Evolutionary conservation across 2,113 vertebrate species (phyloP).

Genomic region (Carettochelys insculpta): DNA sequence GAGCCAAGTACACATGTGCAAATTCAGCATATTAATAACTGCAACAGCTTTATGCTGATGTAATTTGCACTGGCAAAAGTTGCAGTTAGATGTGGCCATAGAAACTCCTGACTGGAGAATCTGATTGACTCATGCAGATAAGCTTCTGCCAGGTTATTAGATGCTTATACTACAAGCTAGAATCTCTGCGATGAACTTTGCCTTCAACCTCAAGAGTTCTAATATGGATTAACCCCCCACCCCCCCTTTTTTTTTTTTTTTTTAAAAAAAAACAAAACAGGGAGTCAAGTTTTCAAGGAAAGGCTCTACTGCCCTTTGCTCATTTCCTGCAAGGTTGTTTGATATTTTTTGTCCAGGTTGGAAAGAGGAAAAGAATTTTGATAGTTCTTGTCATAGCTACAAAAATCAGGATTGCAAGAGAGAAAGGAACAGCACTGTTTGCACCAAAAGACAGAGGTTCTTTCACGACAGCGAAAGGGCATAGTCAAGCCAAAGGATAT

Average conservation of each 20-base stretch:
- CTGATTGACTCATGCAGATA: background rate
- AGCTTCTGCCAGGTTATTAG: background rate
- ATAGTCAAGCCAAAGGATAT: background rate
- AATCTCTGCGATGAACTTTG: background rate
- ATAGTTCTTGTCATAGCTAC: background rate
- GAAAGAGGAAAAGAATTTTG: slow-evolving; percentile 14
- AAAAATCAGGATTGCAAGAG: slow-evolving; percentile 27
- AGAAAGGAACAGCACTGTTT: slow-evolving; percentile 22
- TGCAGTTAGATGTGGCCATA: background rate
- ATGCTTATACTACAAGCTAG: background rate
- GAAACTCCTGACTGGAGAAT: background rate
- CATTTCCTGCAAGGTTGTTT: background rate
- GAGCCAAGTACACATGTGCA: background rate
- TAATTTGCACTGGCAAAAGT: background rate
- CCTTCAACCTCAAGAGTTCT: background rate
- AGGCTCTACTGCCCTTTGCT: background rate
- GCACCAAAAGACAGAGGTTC: slow-evolving; percentile 33
- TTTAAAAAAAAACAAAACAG: too few species aligned
- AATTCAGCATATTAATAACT: too few species aligned
- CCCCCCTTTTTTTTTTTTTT: background rate
- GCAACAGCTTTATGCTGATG: background rate
- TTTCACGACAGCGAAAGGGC: slow-evolving; percentile 8
- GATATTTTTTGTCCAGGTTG: background rate
- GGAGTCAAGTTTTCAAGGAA: background rate
- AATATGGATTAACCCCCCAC: background rate